Percentiles rank a stretch among this genome's conserved stretches.
These are phyloP conservation scores for Eudemis profundana DNA, from an alignment of 2,888 invertebrate species.

Conservation along the genomic window DNA sequence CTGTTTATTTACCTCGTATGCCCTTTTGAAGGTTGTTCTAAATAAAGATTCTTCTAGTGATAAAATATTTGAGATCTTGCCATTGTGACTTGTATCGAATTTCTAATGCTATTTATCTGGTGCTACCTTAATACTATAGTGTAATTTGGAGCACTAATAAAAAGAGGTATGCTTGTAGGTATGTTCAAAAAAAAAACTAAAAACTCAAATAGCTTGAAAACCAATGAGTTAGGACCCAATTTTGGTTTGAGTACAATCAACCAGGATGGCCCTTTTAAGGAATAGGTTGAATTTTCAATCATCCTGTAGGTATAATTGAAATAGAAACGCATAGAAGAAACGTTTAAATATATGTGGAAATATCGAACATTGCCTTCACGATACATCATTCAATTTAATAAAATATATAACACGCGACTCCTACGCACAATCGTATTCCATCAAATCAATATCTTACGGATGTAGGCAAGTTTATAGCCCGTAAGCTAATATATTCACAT, in stretches of 20 bases:
- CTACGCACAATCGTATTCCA: background rate
- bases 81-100: background rate
- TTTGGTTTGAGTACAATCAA: no score
- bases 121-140: background rate
- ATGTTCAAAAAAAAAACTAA: no score
- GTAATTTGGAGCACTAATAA: no score
- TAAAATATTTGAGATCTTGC: background rate
- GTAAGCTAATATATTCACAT: slow-evolving; percentile 26
- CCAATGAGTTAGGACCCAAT: no score
- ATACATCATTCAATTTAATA: background rate
- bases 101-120: background rate
- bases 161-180: no score
- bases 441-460: slow-evolving; percentile 13
- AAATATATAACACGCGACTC: background rate
- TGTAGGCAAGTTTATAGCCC: slow-evolving; percentile 27
- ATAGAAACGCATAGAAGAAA: no score
- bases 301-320: no score
- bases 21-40: slow-evolving; percentile 9
- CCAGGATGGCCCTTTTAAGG: no score
- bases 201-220: no score
- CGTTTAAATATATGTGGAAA: no score
- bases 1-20: slow-evolving; percentile 2
- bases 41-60: background rate
- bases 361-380: no score
- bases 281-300: no score